Percentiles rank a stretch among this genome's conserved stretches.
Conservation (phyloP, 2,888 invertebrate genomes). For the Parnassius smintheus region DNA sequence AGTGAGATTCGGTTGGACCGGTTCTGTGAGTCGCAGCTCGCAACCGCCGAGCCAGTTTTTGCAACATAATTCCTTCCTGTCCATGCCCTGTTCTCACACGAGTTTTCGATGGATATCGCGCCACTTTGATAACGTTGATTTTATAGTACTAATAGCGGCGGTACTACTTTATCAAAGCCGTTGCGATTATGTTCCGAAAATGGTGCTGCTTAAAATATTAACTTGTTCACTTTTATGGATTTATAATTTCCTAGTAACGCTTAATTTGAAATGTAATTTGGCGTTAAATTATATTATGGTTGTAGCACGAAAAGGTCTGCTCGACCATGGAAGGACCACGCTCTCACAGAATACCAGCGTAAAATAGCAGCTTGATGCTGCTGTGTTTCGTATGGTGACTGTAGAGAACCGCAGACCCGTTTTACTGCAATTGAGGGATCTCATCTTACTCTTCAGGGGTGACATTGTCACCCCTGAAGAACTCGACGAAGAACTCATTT, state of each 20-base stretch:
- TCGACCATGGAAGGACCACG: no score
- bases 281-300: no score
- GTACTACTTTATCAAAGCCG: conserved; percentile 12
- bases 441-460: no score
- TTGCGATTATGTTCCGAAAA: conserved; percentile 6
- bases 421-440: no score
- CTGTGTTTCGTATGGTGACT: no score
- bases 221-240: conserved; percentile 15
- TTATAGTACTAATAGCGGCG: conserved; percentile 25
- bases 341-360: no score
- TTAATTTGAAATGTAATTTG: no score
- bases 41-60: conserved; percentile 37
- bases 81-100: conserved; percentile 39
- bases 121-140: conserved; percentile 22
- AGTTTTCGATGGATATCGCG: conserved; percentile 39
- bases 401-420: no score
- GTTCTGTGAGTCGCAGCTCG: conserved; percentile 38
- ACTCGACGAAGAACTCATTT: no score
- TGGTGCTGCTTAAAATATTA: conserved; percentile 8
- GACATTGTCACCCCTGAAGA: no score
- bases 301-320: no score
- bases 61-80: conserved; percentile 43
- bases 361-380: no score
- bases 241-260: conserved; percentile 1
- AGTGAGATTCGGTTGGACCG: conserved; percentile 43